Conservation (phyloP, 2,888 invertebrate species). For the Frankliniella intonsa region DNA sequence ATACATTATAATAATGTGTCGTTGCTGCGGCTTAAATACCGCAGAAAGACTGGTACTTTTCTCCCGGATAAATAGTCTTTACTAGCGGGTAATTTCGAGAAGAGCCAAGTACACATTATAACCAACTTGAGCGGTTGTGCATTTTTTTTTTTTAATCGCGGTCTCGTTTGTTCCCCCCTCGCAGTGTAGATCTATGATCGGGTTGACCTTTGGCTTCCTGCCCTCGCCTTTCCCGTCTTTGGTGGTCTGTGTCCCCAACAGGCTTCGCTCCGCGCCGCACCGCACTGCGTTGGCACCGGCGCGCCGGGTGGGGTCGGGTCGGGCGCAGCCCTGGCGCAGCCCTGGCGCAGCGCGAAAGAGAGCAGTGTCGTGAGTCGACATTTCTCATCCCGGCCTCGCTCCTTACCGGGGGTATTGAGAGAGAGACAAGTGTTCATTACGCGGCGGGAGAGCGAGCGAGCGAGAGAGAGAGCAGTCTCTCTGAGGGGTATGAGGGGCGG, state of each 20-base stretch:
- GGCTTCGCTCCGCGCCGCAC: too few species aligned
- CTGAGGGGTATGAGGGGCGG: neutral
- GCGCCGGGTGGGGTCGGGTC: neutral
- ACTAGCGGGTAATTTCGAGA: too few species aligned
- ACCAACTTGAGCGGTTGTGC: too few species aligned
- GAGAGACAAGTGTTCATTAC: neutral
- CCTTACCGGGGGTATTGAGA: neutral
- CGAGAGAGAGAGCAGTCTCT: neutral
- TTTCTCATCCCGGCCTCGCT: neutral
- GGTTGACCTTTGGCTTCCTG: neutral
- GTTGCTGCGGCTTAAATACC: neutral
- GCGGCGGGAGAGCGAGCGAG: neutral
- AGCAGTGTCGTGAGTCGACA: constrained; percentile 13
- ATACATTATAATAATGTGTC: neutral
- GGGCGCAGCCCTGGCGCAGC: neutral
- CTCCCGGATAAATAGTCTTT: too few species aligned
- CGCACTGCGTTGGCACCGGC: neutral
- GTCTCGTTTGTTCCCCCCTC: too few species aligned
- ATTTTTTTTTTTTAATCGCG: neutral
- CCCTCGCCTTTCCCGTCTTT: neutral
- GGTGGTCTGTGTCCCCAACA: neutral
- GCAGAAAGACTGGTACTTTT: too few species aligned
- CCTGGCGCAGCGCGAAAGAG: neutral
- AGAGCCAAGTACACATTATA: too few species aligned
- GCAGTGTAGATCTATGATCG: too few species aligned